phyloP scores from a whole-genome alignment of 2,797 vertebrate species.

The Propithecus perrieri region DNA sequence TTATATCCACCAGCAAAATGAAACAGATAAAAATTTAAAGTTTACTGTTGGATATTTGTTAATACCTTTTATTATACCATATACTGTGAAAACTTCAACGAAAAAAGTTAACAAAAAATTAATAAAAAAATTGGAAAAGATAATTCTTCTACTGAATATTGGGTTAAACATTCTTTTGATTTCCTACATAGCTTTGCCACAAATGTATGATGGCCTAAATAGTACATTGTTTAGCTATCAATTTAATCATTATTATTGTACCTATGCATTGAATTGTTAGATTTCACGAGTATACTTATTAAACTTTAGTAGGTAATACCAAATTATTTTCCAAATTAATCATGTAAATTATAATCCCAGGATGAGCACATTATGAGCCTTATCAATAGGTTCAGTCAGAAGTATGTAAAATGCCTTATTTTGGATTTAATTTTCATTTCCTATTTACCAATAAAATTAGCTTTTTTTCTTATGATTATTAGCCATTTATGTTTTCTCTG shows the following conservation, averaged over 20 bases:
- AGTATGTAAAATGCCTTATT: neutral
- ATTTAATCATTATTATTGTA: neutral
- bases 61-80: neutral
- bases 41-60: neutral
- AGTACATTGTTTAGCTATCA: neutral
- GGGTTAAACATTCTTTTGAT: neutral
- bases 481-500: neutral
- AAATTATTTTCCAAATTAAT: neutral
- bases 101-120: neutral
- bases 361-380: neutral
- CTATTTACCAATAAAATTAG: neutral
- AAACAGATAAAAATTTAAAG: neutral
- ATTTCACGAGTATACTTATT: neutral
- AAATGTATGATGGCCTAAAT: neutral
- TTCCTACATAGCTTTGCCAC: neutral
- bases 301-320: neutral
- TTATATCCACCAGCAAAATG: neutral
- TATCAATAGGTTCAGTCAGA: neutral
- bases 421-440: neutral
- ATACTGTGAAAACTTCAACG: neutral
- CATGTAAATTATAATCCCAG: neutral
- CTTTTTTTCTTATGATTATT: neutral
- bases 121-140: neutral
- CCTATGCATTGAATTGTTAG: neutral
- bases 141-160: neutral